Evolutionary conservation across 2,888 invertebrate genomes (phyloP).

Genomic region (Melinaea menophilus): DNA sequence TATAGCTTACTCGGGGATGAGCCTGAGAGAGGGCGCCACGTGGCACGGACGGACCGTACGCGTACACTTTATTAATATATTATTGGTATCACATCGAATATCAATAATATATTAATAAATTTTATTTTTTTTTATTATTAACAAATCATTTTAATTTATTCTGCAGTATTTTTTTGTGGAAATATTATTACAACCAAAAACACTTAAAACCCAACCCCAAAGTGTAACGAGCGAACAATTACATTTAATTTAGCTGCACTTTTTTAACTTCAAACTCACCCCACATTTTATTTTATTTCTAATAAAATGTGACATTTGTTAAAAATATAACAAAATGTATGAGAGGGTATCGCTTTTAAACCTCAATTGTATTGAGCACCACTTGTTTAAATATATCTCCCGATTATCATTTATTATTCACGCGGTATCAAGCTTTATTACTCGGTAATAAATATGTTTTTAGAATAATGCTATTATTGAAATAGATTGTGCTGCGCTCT

Average conservation of each 20-base stretch:
- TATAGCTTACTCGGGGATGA: conserved; percentile 29
- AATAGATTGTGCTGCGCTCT: conserved; percentile 25
- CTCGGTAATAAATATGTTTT: conserved; percentile 20
- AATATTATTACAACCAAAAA: not conserved
- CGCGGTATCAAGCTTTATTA: conserved; percentile 23
- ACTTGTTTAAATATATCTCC: conserved; percentile 49
- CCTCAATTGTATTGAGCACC: conserved; percentile 69
- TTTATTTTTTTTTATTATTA: not conserved
- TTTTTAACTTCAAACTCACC: conserved; percentile 69
- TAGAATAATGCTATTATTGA: conserved; percentile 23
- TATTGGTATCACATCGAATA: too few relatives aligned
- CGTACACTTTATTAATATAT: too few relatives aligned
- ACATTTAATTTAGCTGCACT: conserved; percentile 76
- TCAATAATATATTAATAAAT: not conserved
- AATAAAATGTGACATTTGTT: conserved; percentile 74
- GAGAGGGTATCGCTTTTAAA: conserved; percentile 69
- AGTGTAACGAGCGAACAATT: conserved; percentile 74
- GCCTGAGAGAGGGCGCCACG: not conserved
- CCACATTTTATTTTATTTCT: conserved; percentile 46
- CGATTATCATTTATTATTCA: conserved; percentile 29
- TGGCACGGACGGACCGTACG: too few relatives aligned
- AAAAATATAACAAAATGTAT: conserved; percentile 55
- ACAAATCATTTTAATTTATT: not conserved
- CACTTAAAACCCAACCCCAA: conserved; percentile 45
- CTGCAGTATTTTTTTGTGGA: not conserved